Conservation (phyloP, 2,888 invertebrate genomes). For the Microctonus hyperodae region DNA sequence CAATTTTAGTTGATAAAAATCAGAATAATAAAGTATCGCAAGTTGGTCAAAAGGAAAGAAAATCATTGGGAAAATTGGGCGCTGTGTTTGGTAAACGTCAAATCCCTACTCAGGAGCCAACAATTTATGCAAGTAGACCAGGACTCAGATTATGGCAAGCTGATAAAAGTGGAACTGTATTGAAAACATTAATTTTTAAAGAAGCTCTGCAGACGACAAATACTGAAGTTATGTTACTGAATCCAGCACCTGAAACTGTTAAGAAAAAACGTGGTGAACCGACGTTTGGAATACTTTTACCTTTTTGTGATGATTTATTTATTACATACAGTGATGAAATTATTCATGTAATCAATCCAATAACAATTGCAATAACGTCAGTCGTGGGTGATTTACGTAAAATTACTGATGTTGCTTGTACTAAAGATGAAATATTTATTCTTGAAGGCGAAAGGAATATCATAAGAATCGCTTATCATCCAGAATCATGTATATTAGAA, state of each 20-base stretch:
- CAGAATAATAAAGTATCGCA: slow-evolving; percentile 76
- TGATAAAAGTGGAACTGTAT: slow-evolving; percentile 77
- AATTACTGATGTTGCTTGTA: slow-evolving; percentile 66
- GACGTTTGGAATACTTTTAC: slow-evolving; percentile 71
- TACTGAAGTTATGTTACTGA: slow-evolving; percentile 74
- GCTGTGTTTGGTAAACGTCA: slow-evolving; percentile 68
- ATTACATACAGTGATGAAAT: slow-evolving; percentile 76
- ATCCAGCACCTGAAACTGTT: slow-evolving; percentile 68
- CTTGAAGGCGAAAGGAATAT: slow-evolving; percentile 81
- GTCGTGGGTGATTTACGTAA: slow-evolving; percentile 55
- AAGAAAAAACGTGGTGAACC: slow-evolving; percentile 65
- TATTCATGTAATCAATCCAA: slow-evolving; percentile 80
- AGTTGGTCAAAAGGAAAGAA: slow-evolving; percentile 87
- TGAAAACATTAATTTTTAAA: slow-evolving; percentile 84
- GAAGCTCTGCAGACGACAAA: slow-evolving; percentile 58
- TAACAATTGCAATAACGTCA: slow-evolving; percentile 60
- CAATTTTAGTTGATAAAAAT: slow-evolving; percentile 77
- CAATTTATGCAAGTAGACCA: slow-evolving; percentile 81
- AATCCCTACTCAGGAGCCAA: slow-evolving; percentile 65
- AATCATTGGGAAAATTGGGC: slow-evolving; percentile 76
- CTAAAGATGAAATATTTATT: slow-evolving; percentile 81
- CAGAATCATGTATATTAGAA: slow-evolving; percentile 65
- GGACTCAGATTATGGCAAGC: slow-evolving; percentile 87
- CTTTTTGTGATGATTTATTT: slow-evolving; percentile 76
- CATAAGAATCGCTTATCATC: slow-evolving; percentile 77